Evolutionary conservation across 2,113 vertebrate species (phyloP).

Genomic region (Takifugu flavidus): DNA sequence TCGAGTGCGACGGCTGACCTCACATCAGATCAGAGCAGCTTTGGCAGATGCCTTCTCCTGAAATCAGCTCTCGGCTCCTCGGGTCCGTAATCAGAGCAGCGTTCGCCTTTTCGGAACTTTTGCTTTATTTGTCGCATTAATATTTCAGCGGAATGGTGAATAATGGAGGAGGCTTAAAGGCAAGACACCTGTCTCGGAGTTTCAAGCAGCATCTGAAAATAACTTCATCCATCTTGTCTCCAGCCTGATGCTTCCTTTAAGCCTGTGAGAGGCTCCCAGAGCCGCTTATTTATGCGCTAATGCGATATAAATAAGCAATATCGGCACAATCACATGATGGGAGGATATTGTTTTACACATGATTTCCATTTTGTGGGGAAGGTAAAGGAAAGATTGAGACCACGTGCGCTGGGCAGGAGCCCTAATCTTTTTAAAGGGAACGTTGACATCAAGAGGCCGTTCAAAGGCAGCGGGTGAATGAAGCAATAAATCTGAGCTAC

Average conservation of each 20-base stretch:
- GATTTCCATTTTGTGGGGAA: conserved; percentile 21
- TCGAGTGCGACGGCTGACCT: conserved; percentile 4
- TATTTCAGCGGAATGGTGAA: conserved; percentile 55
- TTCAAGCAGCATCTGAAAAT: conserved; percentile 27
- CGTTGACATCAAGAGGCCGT: too few relatives aligned
- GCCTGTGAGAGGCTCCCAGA: too few relatives aligned
- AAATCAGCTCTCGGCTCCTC: conserved; percentile 5
- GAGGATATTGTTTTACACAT: background rate
- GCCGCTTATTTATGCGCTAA: too few relatives aligned
- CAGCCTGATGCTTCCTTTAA: background rate
- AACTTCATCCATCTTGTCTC: conserved; percentile 17
- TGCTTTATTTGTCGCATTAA: conserved; percentile 50
- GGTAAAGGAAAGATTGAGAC: conserved; percentile 19
- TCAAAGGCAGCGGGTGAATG: too few relatives aligned
- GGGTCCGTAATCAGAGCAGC: conserved; percentile 11
- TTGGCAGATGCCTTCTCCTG: conserved; percentile 19
- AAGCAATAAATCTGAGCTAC: too few relatives aligned
- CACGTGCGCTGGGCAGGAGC: too few relatives aligned
- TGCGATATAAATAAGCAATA: background rate
- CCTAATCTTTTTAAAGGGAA: too few relatives aligned
- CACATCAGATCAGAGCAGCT: conserved; percentile 19
- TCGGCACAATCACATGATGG: background rate
- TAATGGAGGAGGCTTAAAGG: conserved; percentile 51
- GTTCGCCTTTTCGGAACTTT: conserved; percentile 20
- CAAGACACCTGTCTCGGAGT: conserved; percentile 45